phyloP scores from a whole-genome alignment of 1,140 invertebrate genomes.

The Phthorimaea operculella region DNA sequence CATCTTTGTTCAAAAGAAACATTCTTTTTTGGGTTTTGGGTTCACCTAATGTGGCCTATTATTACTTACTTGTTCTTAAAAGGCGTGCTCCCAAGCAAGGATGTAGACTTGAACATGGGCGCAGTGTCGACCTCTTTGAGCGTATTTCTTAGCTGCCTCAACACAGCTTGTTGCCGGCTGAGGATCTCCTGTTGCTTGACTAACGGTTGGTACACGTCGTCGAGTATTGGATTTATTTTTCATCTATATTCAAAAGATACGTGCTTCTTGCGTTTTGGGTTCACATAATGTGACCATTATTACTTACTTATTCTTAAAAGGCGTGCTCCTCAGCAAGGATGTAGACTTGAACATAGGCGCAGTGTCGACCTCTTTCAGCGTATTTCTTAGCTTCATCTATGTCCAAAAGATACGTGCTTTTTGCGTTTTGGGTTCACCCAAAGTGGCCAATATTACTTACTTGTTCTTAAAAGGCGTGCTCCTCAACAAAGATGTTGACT shows the following conservation, averaged over 20 bases:
- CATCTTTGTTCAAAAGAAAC: too few species aligned
- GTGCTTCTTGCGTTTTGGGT: too few species aligned
- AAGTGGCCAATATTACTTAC: constrained; percentile 37
- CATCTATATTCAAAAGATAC: too few species aligned
- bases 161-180: constrained; percentile 62
- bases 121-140: constrained; percentile 41
- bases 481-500: constrained; percentile 40
- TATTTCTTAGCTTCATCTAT: too few species aligned
- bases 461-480: constrained; percentile 53
- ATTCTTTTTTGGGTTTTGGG: too few species aligned
- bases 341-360: constrained; percentile 40
- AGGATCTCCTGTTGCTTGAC: constrained; percentile 72
- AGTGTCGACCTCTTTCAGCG: too few species aligned
- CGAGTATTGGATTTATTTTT: constrained; percentile 67
- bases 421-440: too few species aligned
- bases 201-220: constrained; percentile 75
- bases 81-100: constrained; percentile 46
- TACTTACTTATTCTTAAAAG: constrained; percentile 51
- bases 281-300: too few species aligned
- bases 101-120: constrained; percentile 39
- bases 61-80: constrained; percentile 49
- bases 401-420: too few species aligned
- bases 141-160: constrained; percentile 59
- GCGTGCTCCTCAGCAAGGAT: constrained; percentile 45
- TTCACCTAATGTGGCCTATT: too few species aligned